Evolutionary conservation across 1,140 invertebrate species (phyloP), one percentile per base, ranked within the genome.

Genomic region (Lethrus apterus): DNA sequence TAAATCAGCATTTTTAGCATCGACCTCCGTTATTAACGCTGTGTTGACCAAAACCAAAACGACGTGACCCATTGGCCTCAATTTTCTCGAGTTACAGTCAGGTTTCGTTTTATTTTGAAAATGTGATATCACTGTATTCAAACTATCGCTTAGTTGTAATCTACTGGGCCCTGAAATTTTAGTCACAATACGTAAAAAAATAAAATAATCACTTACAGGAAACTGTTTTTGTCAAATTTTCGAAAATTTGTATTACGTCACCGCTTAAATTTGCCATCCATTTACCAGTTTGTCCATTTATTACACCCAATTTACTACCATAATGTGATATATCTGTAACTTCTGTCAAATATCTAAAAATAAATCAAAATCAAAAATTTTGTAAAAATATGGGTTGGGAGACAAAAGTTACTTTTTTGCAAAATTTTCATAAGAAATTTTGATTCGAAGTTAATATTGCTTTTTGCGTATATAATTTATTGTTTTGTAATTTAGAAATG

Each of bases 201-300:
- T 11, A 29, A 11, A 29, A 29, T 9, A 29, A 9, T 29, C 24
- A 13, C 38, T 41, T 18, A 41, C 38, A 41, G 10, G 8, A 26
- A 2, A 24, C 29, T 2, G 38, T 21, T 10, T 41, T 41, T 5
- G 4, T 14, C 20, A 51, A 32, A 13, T 46, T 29, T 35, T 23
- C 42, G 23, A 46, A 52, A 21, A 46, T 15, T 55, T 56, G 13
- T 50, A 56, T 44, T 14, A 57, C 21, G 29, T 57, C 51, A 8
- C 59, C 46, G 4, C 70, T 71, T 13, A 70, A 52, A 49, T 76
- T 72, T 4, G 70, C 64, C 2, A 80, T 58, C 74, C 73, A 79
- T 23, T 65, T 52, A 8, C 72, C 78, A 1, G 69, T 74, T 56
- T 69, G 70, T 10, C 77, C 74, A 45, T 79, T 73, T 13, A 81